These are phyloP conservation scores for Paramuricea clavata DNA, from an alignment of 92 coral and sea anemone species.

Conservation along the genomic window DNA sequence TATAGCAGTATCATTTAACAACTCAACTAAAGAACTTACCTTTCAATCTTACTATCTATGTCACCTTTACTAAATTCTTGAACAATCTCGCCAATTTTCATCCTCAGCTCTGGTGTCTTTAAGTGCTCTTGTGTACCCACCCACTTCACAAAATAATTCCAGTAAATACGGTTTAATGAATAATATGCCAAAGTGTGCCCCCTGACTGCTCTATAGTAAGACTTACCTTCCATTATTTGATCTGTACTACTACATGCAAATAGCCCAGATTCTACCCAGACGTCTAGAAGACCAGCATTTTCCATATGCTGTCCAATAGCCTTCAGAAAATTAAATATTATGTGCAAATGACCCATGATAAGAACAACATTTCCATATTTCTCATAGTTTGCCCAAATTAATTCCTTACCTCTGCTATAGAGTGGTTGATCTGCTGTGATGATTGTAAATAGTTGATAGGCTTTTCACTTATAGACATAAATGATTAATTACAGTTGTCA, in stretches of 20 bases:
- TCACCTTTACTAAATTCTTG: background rate
- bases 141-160: background rate
- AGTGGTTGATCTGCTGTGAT: conserved; percentile 6
- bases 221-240: background rate
- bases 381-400: conserved; percentile 24
- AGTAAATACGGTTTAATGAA: background rate
- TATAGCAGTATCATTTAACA: background rate
- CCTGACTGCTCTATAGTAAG: background rate
- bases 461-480: background rate
- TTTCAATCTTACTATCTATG: background rate
- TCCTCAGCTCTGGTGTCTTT: background rate
- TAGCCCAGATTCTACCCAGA: background rate
- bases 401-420: conserved; percentile 22
- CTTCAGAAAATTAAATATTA: conserved; percentile 13
- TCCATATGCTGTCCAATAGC: conserved; percentile 36
- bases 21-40: background rate
- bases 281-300: conserved; percentile 2
- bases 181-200: background rate
- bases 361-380: conserved; percentile 4
- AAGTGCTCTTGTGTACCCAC: background rate
- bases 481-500: conserved; percentile 21
- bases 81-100: background rate
- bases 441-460: background rate
- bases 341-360: conserved; percentile 16
- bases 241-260: background rate